These are phyloP conservation scores for Apis mellifera DNA, from an alignment of 1,140 invertebrate species.

Conservation along the genomic window DNA sequence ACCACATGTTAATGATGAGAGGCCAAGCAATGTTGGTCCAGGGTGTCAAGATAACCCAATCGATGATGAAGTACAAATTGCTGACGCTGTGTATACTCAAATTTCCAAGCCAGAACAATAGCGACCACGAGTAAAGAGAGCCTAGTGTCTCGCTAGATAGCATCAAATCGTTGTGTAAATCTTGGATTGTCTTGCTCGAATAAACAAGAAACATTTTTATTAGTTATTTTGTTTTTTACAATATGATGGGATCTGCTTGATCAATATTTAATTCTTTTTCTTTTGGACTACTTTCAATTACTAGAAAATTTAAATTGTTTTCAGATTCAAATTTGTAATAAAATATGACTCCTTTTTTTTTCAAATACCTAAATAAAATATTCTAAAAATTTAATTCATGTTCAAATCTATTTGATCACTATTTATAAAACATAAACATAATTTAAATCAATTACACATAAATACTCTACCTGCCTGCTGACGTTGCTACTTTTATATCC, in stretches of 20 bases:
- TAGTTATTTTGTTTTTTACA: no score
- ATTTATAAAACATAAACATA: no score
- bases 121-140: constrained; percentile 65
- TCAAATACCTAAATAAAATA: no score
- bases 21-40: constrained; percentile 25
- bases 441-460: no score
- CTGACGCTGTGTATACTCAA: constrained; percentile 69
- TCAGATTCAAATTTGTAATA: neutral
- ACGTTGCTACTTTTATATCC: constrained; percentile 41
- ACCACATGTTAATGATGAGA: constrained; percentile 55
- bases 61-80: constrained; percentile 69
- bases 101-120: constrained; percentile 73
- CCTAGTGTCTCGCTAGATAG: constrained; percentile 63
- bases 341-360: no score
- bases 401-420: no score
- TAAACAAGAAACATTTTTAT: neutral
- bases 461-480: constrained; percentile 35
- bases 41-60: constrained; percentile 18
- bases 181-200: constrained; percentile 68
- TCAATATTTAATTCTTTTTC: no score
- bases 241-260: no score
- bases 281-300: no score
- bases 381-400: no score
- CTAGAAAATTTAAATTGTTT: neutral
- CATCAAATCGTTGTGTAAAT: constrained; percentile 71